Percentiles rank a stretch among this genome's conserved stretches.
These are phyloP conservation scores for Luehdorfia chinensis DNA, from an alignment of 1,140 invertebrate species.

Conservation along the genomic window DNA sequence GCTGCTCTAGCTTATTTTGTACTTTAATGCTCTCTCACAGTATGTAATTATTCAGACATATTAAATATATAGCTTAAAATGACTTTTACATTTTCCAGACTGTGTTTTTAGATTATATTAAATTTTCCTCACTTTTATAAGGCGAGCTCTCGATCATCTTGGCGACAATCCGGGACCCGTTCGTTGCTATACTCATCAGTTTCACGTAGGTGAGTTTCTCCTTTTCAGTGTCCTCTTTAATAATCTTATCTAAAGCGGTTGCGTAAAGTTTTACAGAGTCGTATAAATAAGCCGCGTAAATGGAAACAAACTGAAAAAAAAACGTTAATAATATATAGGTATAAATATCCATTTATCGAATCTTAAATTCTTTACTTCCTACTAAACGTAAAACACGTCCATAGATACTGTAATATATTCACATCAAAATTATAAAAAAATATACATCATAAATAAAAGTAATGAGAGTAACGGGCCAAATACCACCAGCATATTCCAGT, in stretches of 20 bases:
- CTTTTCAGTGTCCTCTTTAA: constrained; percentile 78
- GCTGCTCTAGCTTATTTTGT: too few species aligned
- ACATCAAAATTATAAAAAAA: not conserved
- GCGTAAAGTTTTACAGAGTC: constrained; percentile 97
- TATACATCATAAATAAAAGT: too few species aligned
- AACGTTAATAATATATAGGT: constrained; percentile 8
- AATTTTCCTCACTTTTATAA: constrained; percentile 91
- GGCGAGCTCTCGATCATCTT: constrained; percentile 86
- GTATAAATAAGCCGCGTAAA: constrained; percentile 97
- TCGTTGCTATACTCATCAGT: constrained; percentile 84
- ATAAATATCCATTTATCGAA: not conserved
- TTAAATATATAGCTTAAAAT: too few species aligned
- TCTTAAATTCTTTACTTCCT: too few species aligned
- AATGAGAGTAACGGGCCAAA: too few species aligned
- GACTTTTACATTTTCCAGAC: too few species aligned
- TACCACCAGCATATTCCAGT: too few species aligned
- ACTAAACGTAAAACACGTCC: too few species aligned
- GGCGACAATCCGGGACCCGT: constrained; percentile 87
- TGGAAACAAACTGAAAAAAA: constrained; percentile 86
- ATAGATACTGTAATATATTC: too few species aligned
- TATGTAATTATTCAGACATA: too few species aligned
- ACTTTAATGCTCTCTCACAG: too few species aligned
- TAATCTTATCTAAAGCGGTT: constrained; percentile 86
- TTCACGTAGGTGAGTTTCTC: constrained; percentile 78
- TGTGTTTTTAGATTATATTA: too few species aligned